Evolutionary conservation across 2,113 vertebrate species (phyloP), one percentile per base, ranked within the genome.

Genomic region (Zootoca vivipara): DNA sequence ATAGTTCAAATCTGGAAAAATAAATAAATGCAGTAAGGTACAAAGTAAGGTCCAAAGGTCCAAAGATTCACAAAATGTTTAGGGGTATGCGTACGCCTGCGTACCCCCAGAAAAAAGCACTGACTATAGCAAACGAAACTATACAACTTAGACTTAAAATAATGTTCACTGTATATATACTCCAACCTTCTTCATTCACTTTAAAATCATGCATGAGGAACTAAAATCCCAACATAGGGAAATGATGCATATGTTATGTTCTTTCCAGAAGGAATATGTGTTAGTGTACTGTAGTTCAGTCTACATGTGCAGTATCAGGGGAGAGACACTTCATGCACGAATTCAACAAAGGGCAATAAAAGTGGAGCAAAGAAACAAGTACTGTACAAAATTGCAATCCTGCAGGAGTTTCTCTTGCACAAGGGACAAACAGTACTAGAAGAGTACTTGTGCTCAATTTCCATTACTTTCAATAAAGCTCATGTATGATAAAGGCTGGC

Each of bases 171-270:
- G 20, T 26, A 58, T 82, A 88, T 24, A 75, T 0, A 85, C 58
- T 1, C 12, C 10, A 30, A 80, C 7, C 18, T 38, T 83, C 81
- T 77, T 79, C 0, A 13, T 35, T 73, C 85, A 64, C 30, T 80
- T 69, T 38, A 38, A 80, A 56, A 35, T 30, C 67, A 33, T 83
- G 0, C 70, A 78, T 1, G 42, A 52, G 77, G 35, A 80, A 78
- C 10, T 7, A 38, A n/a, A 58, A 89, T 69, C 1, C 86, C 24
- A 26, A 72, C 83, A 86, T 77, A 79, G 64, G 46, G 89, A 90
- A 80, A 16, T 85, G 80, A 85, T 52, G 78, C 4, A 58, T 88
- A 89, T 22, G 85, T 30, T 87, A 2, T 35, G 7, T 2, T 42
- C 86, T 92, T 91, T 56, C 78, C 15, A n/a, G 6, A 4, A 82